A percentile compares a stretch with the other conserved stretches of the same genome.
Evolutionary conservation across 2,797 vertebrate genomes (phyloP).

Genomic region (Sebastes minor): DNA sequence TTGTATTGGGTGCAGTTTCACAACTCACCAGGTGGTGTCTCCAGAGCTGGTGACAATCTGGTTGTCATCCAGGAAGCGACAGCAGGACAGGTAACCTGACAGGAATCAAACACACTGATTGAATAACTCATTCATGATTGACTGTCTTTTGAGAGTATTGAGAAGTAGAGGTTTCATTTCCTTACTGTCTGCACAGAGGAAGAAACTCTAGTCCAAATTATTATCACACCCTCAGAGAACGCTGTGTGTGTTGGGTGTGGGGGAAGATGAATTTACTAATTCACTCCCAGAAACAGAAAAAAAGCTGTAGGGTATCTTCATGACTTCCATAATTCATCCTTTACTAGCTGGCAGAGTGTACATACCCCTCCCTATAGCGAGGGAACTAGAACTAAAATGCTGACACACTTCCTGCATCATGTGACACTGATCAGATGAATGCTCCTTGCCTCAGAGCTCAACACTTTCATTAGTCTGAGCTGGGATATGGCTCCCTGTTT

Average conservation of each 20-base stretch:
- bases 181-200: not conserved
- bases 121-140: not conserved
- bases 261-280: slow-evolving; percentile 31
- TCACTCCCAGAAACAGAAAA: slow-evolving; percentile 12
- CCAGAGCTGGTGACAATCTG: slow-evolving; percentile 98
- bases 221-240: not conserved
- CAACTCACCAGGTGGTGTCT: slow-evolving; percentile 96
- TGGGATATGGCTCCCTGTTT: slow-evolving; percentile 8
- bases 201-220: not conserved
- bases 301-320: slow-evolving; percentile 32
- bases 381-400: slow-evolving; percentile 74
- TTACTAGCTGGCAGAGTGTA: slow-evolving; percentile 38
- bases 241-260: not conserved
- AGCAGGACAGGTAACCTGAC: slow-evolving; percentile 97
- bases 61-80: slow-evolving; percentile 98
- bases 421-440: slow-evolving; percentile 78
- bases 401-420: slow-evolving; percentile 81
- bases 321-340: slow-evolving; percentile 53
- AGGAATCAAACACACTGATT: slow-evolving; percentile 36
- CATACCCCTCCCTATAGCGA: slow-evolving; percentile 53
- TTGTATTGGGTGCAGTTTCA: slow-evolving; percentile 34
- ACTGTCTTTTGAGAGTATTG: not conserved
- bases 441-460: slow-evolving; percentile 62
- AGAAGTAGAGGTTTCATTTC: not conserved
- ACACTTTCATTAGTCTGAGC: slow-evolving; percentile 51